Evolutionary conservation across 2,113 vertebrate genomes (phyloP).

Genomic region (Dasyornis broadbenti): DNA sequence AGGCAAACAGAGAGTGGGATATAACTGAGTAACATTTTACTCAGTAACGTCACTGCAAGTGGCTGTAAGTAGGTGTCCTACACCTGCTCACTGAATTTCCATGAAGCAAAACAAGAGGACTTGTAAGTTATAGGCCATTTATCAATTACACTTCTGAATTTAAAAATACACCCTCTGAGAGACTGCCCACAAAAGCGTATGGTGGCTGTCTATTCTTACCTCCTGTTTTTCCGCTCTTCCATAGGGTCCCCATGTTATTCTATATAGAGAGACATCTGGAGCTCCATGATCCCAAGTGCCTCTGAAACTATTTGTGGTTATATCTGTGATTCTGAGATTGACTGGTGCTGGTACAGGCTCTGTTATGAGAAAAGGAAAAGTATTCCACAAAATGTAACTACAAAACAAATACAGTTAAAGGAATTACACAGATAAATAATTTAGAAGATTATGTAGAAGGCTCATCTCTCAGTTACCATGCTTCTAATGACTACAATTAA

Average conservation of each 20-base stretch:
- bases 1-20: neutral
- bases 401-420: neutral
- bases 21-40: neutral
- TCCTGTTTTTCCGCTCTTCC: conserved; percentile 70
- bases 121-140: neutral
- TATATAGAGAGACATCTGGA: conserved; percentile 88
- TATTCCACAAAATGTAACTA: neutral
- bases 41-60: neutral
- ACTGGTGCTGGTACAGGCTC: conserved; percentile 86
- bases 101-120: neutral
- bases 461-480: neutral
- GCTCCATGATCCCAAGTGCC: conserved; percentile 92
- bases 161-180: neutral
- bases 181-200: neutral
- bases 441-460: neutral
- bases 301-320: conserved; percentile 84
- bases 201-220: conserved; percentile 24
- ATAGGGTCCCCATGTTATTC: conserved; percentile 82
- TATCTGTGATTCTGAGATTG: conserved; percentile 84
- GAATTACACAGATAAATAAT: neutral
- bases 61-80: neutral
- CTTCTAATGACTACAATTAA: neutral
- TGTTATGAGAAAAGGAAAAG: conserved; percentile 30
- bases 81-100: neutral
- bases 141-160: neutral